Evolutionary conservation across 2,888 invertebrate genomes (phyloP).

Genomic region (Nephrotoma flavescens): DNA sequence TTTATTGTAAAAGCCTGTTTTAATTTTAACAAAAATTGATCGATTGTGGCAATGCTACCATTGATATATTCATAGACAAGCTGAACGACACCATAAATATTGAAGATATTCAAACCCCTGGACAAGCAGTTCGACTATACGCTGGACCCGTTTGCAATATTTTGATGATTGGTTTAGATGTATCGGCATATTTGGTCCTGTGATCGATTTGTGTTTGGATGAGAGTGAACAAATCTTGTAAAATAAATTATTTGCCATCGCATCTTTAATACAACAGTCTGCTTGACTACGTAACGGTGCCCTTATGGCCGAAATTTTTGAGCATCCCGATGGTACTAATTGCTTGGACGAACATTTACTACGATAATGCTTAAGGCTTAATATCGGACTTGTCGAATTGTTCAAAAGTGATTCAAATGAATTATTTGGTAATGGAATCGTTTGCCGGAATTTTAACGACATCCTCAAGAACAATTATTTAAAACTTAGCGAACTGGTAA

Average conservation of each 20-base stretch:
- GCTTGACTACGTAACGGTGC: neutral
- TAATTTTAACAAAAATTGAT: too few species aligned
- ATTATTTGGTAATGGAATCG: neutral
- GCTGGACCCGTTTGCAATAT: neutral
- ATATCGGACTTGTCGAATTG: neutral
- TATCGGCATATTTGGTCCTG: neutral
- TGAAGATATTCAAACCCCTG: too few species aligned
- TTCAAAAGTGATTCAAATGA: neutral
- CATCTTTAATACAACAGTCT: neutral
- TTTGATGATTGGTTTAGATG: neutral
- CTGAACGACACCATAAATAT: too few species aligned
- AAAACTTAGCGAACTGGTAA: neutral
- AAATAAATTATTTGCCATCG: neutral
- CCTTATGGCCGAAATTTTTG: neutral
- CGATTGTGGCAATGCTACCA: too few species aligned
- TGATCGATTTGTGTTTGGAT: neutral
- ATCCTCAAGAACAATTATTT: neutral
- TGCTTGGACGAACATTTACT: neutral
- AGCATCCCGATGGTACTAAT: neutral
- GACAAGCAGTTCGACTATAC: neutral
- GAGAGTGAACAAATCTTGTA: neutral
- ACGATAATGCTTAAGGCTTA: neutral
- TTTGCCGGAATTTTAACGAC: neutral
- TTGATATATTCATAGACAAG: too few species aligned
- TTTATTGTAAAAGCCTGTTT: too few species aligned